These are phyloP conservation scores for Phoenicopterus ruber DNA, from an alignment of 2,113 vertebrate species.

Conservation along the genomic window DNA sequence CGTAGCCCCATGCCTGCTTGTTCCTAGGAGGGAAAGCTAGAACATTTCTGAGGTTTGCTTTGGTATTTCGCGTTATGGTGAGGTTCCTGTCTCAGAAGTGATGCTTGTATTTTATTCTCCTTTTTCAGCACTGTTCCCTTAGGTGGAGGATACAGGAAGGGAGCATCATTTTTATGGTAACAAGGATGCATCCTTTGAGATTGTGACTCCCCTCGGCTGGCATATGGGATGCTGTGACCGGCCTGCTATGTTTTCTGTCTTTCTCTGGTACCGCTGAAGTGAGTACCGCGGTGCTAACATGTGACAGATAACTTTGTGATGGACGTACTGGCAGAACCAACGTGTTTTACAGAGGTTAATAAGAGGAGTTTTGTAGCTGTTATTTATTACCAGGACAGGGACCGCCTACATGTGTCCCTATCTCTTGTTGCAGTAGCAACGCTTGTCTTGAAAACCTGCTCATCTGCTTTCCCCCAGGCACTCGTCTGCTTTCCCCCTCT, in stretches of 20 bases:
- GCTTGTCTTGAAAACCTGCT: background rate
- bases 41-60: background rate
- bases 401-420: background rate
- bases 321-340: background rate
- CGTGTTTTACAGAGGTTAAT: background rate
- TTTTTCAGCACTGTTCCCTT: background rate
- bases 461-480: background rate
- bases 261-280: background rate
- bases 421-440: background rate
- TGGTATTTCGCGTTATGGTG: background rate
- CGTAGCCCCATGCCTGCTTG: background rate
- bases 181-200: background rate
- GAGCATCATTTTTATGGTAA: background rate
- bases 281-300: background rate
- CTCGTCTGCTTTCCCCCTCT: background rate
- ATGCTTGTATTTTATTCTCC: background rate
- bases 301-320: background rate
- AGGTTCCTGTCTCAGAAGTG: background rate
- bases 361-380: slow-evolving; percentile 6
- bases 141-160: background rate
- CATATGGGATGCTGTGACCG: accelerated
- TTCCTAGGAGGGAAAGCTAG: background rate
- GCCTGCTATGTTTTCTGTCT: background rate
- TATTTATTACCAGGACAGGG: background rate
- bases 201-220: background rate